These are phyloP conservation scores for Leptodirus hochenwartii DNA, from an alignment of 2,888 invertebrate genomes.

Conservation along the genomic window DNA sequence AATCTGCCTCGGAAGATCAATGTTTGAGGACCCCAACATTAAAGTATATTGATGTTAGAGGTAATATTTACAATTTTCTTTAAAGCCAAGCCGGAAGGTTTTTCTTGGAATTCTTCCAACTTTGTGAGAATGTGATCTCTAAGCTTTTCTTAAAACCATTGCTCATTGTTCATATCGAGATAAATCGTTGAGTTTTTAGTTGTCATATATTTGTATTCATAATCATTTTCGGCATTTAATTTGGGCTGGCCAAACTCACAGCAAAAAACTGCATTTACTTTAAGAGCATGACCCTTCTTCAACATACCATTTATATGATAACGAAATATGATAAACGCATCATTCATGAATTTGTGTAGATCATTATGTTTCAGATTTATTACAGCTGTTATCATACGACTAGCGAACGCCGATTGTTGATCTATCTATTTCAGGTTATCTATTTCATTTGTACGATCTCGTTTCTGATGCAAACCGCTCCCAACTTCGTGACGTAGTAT, in stretches of 20 bases:
- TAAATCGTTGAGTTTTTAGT: slow-evolving; percentile 14
- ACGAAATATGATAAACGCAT: slow-evolving; percentile 9
- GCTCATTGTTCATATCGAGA: slow-evolving; percentile 11
- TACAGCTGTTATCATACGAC: too few species aligned
- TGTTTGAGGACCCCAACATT: slow-evolving; percentile 14
- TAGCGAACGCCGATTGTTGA: too few species aligned
- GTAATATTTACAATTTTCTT: slow-evolving; percentile 12
- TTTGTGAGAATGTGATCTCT: slow-evolving; percentile 11
- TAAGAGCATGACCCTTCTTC: slow-evolving; percentile 11
- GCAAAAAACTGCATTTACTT: slow-evolving; percentile 12
- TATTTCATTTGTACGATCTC: too few species aligned
- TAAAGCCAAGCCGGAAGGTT: slow-evolving; percentile 14
- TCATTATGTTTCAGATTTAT: too few species aligned
- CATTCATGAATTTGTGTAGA: slow-evolving; percentile 9
- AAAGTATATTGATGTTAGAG: slow-evolving; percentile 15
- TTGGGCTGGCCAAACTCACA: slow-evolving; percentile 12
- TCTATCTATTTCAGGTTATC: too few species aligned
- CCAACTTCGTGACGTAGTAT: too few species aligned
- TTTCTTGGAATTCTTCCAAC: slow-evolving; percentile 15
- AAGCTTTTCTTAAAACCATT: slow-evolving; percentile 13
- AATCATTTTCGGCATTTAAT: slow-evolving; percentile 10
- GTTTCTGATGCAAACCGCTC: too few species aligned
- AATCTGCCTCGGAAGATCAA: slow-evolving; percentile 10
- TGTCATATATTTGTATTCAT: slow-evolving; percentile 15
- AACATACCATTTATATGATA: slow-evolving; percentile 10